Conservation (phyloP, 2,113 vertebrate species). For the Anolis sagrei region DNA sequence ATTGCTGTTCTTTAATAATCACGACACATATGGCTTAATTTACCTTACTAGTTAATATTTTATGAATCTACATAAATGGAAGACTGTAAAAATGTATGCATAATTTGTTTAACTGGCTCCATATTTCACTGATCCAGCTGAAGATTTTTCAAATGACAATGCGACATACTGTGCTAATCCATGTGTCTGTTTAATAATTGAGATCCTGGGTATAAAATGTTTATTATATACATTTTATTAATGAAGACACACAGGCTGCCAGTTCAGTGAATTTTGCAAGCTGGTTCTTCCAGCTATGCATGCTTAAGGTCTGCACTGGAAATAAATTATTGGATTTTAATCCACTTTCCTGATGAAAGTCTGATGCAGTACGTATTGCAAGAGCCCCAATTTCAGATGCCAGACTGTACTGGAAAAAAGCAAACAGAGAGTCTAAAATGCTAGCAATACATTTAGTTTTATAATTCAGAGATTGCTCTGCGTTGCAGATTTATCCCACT, state of each 20-base stretch:
- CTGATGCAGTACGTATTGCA: neutral
- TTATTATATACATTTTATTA: conserved; percentile 73
- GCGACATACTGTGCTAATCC: conserved; percentile 66
- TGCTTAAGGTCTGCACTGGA: conserved; percentile 36
- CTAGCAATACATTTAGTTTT: neutral
- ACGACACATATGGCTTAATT: conserved; percentile 46
- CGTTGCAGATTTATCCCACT: neutral
- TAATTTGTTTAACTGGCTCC: conserved; percentile 59
- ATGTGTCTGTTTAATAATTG: conserved; percentile 64
- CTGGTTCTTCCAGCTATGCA: conserved; percentile 48
- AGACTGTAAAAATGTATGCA: conserved; percentile 54
- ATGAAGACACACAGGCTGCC: conserved; percentile 69
- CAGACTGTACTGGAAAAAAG: neutral
- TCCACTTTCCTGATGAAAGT: conserved; percentile 51
- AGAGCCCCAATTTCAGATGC: conserved; percentile 38
- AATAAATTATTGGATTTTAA: conserved; percentile 64
- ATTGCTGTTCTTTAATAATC: conserved; percentile 60
- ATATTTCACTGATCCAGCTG: conserved; percentile 46
- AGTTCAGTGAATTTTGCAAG: conserved; percentile 60
- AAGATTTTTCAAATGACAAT: conserved; percentile 59
- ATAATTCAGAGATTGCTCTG: neutral
- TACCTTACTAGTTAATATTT: conserved; percentile 61
- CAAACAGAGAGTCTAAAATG: neutral
- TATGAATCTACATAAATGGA: conserved; percentile 47
- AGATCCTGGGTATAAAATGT: conserved; percentile 57